These are phyloP conservation scores for Caenorhabditis inopinata DNA, from an alignment of 1,140 invertebrate species.

Conservation along the genomic window DNA sequence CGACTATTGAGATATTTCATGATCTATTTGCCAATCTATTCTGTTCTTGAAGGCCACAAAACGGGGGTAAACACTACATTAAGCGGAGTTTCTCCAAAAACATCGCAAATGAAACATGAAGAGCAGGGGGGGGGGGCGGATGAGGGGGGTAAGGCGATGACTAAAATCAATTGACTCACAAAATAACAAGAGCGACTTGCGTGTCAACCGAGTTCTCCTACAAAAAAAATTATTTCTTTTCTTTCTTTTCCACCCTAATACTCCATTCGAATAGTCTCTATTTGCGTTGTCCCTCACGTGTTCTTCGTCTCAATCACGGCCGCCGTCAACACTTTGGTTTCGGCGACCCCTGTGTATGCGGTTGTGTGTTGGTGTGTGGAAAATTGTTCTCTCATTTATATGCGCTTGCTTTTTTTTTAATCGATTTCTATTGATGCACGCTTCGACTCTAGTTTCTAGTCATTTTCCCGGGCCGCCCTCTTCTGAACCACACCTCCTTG, in stretches of 20 bases:
- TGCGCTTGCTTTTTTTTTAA: constrained; percentile 8
- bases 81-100: too few relatives aligned
- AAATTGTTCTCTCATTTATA: background rate
- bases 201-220: background rate
- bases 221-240: background rate
- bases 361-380: background rate
- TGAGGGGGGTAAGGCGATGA: too few relatives aligned
- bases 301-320: background rate
- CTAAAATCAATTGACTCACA: background rate
- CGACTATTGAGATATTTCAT: too few relatives aligned
- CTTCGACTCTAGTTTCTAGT: constrained; percentile 5
- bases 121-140: too few relatives aligned
- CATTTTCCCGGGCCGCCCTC: background rate
- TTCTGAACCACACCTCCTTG: constrained; percentile 13
- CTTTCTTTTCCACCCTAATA: background rate
- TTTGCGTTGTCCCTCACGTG: constrained; percentile 18
- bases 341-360: background rate
- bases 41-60: too few relatives aligned
- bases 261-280: background rate
- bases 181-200: background rate
- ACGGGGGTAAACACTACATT: too few relatives aligned
- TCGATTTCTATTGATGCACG: too few relatives aligned
- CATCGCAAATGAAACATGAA: too few relatives aligned
- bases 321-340: constrained; percentile 23
- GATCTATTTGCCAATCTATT: too few relatives aligned